These are phyloP conservation scores for Drosophila percnosoma DNA, from an alignment of 2,888 invertebrate genomes.

Conservation along the genomic window DNA sequence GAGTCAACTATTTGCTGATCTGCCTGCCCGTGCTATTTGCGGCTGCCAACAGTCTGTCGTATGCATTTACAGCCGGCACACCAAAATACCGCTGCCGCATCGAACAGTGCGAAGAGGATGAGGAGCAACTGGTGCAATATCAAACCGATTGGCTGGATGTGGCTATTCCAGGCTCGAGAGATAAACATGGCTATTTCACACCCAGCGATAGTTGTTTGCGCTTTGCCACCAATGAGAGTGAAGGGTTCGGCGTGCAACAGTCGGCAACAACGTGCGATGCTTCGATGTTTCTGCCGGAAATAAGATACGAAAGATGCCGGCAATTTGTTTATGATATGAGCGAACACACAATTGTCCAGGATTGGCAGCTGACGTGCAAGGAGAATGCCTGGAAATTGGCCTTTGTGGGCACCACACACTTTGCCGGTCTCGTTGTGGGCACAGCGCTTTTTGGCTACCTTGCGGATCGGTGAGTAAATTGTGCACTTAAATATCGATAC, in stretches of 20 bases:
- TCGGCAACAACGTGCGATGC: slow-evolving; percentile 27
- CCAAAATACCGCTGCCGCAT: slow-evolving; percentile 87
- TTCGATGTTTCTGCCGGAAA: slow-evolving; percentile 83
- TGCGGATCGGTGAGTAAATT: slow-evolving; percentile 87
- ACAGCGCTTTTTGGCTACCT: slow-evolving; percentile 87
- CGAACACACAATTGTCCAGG: slow-evolving; percentile 87
- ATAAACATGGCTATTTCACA: slow-evolving; percentile 75
- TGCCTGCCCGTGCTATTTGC: slow-evolving; percentile 87
- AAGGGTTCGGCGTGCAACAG: slow-evolving; percentile 2
- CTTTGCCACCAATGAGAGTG: slow-evolving; percentile 62
- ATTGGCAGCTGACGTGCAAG: slow-evolving; percentile 87
- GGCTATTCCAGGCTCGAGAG: slow-evolving; percentile 85
- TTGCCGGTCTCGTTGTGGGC: slow-evolving; percentile 88
- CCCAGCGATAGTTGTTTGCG: slow-evolving; percentile 79
- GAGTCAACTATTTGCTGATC: slow-evolving; percentile 86
- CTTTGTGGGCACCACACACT: slow-evolving; percentile 87
- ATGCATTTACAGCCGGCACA: slow-evolving; percentile 87
- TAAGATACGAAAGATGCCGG: slow-evolving; percentile 84
- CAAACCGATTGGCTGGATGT: slow-evolving; percentile 85
- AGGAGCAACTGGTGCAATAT: slow-evolving; percentile 46
- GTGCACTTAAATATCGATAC: not conserved
- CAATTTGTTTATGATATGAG: slow-evolving; percentile 86
- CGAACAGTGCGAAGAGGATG: slow-evolving; percentile 86
- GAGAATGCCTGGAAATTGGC: slow-evolving; percentile 88
- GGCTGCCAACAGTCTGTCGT: slow-evolving; percentile 87